Evolutionary conservation across 2,888 invertebrate genomes (phyloP).

Genomic region (Polia nebulosa): DNA sequence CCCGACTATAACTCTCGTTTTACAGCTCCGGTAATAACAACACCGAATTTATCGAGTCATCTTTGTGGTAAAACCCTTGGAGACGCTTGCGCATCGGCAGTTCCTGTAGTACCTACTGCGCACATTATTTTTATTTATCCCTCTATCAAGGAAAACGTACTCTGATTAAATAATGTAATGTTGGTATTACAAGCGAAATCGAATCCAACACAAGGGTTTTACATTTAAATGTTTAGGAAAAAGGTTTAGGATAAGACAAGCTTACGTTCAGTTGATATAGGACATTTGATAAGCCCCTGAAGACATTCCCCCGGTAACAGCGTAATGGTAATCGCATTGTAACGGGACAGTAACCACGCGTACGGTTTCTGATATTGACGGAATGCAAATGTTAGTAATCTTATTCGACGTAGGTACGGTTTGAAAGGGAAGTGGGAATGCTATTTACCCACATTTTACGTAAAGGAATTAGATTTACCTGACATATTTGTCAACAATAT

Average conservation of each 20-base stretch:
- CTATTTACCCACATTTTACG: conserved; percentile 38
- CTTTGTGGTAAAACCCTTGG: conserved; percentile 67
- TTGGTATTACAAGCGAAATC: conserved; percentile 27
- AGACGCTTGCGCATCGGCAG: conserved; percentile 66
- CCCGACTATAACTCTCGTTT: conserved; percentile 72
- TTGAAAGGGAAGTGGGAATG: conserved; percentile 54
- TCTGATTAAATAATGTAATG: conserved; percentile 47
- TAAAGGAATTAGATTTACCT: conserved; percentile 26
- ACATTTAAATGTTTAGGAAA: conserved; percentile 49
- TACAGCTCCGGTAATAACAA: conserved; percentile 72
- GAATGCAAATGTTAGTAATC: conserved; percentile 82
- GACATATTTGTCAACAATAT: conserved; percentile 47
- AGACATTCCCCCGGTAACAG: conserved; percentile 70
- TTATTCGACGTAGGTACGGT: conserved; percentile 63
- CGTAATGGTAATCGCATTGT: conserved; percentile 78
- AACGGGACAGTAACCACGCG: conserved; percentile 73
- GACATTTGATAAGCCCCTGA: conserved; percentile 69
- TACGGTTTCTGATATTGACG: conserved; percentile 75
- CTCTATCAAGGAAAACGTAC: conserved; percentile 21
- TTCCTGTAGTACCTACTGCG: conserved; percentile 45
- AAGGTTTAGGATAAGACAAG: conserved; percentile 60
- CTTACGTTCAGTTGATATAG: conserved; percentile 65
- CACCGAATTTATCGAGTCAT: conserved; percentile 74
- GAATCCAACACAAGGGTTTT: conserved; percentile 37
- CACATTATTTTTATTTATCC: conserved; percentile 47